These are phyloP conservation scores for Folsomia candida DNA, from an alignment of 2,888 invertebrate species.

Conservation along the genomic window DNA sequence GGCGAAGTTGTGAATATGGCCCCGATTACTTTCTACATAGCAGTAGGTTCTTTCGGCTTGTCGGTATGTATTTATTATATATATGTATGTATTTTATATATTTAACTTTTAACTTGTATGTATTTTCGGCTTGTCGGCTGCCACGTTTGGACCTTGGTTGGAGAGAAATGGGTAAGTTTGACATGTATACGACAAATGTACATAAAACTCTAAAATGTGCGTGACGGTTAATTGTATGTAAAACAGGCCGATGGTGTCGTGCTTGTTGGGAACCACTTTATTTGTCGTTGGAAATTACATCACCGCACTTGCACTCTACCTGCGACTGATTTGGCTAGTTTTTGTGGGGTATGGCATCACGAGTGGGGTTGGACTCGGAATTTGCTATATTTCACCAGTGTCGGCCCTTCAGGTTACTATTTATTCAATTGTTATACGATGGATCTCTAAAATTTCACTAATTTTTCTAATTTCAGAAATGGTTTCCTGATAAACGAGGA, in stretches of 20 bases:
- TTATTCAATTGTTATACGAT: too few relatives aligned
- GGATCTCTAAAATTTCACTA: too few relatives aligned
- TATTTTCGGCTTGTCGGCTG: conserved; percentile 40
- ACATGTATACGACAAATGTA: too few relatives aligned
- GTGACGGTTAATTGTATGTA: too few relatives aligned
- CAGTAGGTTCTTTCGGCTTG: conserved; percentile 44
- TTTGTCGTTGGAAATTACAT: conserved; percentile 40
- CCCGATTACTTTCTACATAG: conserved; percentile 47
- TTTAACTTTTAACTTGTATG: too few relatives aligned
- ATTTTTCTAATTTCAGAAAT: too few relatives aligned
- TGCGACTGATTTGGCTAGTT: conserved; percentile 37
- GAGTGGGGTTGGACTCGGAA: conserved; percentile 30
- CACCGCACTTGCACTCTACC: conserved; percentile 34
- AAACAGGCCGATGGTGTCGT: conserved; percentile 36
- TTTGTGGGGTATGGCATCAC: conserved; percentile 33
- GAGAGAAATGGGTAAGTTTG: too few relatives aligned
- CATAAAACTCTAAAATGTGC: too few relatives aligned
- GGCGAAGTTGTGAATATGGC: conserved; percentile 37
- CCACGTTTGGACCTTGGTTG: conserved; percentile 45
- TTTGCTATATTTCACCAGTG: conserved; percentile 44
- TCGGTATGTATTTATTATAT: too few relatives aligned
- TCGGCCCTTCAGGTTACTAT: conserved; percentile 25
- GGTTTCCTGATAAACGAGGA: conserved; percentile 45
- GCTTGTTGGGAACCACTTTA: conserved; percentile 30
- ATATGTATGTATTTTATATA: too few relatives aligned